A percentile compares a stretch with the other conserved stretches of the same genome.
Conservation (phyloP, 2,797 vertebrate genomes). For the Phoebastria nigripes region DNA sequence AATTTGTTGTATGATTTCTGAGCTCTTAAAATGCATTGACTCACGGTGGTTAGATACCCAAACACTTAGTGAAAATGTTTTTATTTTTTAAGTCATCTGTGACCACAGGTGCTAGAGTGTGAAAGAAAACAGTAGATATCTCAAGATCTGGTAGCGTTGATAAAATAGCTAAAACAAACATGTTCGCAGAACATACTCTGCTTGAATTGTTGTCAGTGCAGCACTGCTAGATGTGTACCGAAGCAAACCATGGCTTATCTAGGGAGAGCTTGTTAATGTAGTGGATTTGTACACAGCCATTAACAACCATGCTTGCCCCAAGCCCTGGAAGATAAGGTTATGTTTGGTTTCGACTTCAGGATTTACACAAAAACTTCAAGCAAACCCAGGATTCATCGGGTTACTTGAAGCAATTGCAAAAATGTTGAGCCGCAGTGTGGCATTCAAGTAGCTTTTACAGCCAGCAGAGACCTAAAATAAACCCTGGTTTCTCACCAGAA, state of each 20-base stretch:
- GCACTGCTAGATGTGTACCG: background rate
- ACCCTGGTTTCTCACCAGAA: background rate
- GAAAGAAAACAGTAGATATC: slow-evolving; percentile 15
- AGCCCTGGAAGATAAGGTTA: background rate
- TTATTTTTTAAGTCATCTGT: background rate
- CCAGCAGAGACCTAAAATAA: background rate
- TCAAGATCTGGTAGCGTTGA: background rate
- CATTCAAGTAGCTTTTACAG: background rate
- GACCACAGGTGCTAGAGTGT: background rate
- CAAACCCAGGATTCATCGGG: background rate
- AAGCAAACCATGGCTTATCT: accelerated
- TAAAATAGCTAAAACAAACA: background rate
- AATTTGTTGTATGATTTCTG: background rate
- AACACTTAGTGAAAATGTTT: background rate
- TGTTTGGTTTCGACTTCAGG: background rate
- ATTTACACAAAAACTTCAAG: background rate
- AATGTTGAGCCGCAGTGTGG: background rate
- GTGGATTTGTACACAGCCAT: background rate
- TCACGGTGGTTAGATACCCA: background rate
- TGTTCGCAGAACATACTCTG: background rate
- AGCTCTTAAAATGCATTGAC: background rate
- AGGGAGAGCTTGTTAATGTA: accelerated
- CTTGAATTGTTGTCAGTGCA: background rate
- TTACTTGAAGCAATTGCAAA: background rate
- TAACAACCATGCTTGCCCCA: background rate